phyloP scores from a whole-genome alignment of 1,140 invertebrate genomes.

The Brachionus rotundiformis region DNA sequence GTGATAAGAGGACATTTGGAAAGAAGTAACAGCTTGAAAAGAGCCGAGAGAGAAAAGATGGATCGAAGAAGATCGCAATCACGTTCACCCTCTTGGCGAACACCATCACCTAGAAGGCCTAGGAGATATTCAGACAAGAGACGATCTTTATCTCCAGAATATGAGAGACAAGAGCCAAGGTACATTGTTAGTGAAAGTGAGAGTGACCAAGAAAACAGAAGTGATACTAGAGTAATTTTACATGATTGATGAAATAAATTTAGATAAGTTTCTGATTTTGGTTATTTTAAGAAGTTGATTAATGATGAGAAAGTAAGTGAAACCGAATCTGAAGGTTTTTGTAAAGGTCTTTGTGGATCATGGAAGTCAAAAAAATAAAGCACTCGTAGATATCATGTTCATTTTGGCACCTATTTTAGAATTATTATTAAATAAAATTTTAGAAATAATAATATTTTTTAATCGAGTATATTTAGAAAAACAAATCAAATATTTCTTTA shows the following conservation, averaged over 20 bases:
- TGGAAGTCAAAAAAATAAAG: constrained; percentile 11
- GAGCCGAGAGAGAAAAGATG: background rate
- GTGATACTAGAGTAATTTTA: background rate
- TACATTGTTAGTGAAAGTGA: background rate
- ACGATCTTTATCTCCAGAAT: background rate
- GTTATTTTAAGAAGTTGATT: constrained; percentile 6
- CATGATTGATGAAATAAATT: background rate
- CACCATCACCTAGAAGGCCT: constrained; percentile 4
- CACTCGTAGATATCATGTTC: background rate
- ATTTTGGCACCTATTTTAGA: background rate
- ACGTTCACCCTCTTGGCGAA: constrained; percentile 22
- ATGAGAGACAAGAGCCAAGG: background rate
- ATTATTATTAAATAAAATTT: background rate
- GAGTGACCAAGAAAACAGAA: background rate
- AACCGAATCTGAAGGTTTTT: background rate
- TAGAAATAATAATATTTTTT: too few species aligned
- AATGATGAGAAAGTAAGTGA: background rate
- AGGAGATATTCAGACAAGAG: background rate
- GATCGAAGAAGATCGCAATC: constrained; percentile 6
- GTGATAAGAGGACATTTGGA: constrained; percentile 31
- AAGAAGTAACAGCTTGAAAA: constrained; percentile 14
- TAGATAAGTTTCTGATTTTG: background rate
- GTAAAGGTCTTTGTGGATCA: constrained; percentile 10
- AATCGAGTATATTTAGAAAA: too few species aligned
- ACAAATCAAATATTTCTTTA: too few species aligned